A percentile compares a stretch with the other conserved stretches of the same genome.
Conservation (phyloP, 2,888 invertebrate genomes). For the Diaperis boleti region DNA sequence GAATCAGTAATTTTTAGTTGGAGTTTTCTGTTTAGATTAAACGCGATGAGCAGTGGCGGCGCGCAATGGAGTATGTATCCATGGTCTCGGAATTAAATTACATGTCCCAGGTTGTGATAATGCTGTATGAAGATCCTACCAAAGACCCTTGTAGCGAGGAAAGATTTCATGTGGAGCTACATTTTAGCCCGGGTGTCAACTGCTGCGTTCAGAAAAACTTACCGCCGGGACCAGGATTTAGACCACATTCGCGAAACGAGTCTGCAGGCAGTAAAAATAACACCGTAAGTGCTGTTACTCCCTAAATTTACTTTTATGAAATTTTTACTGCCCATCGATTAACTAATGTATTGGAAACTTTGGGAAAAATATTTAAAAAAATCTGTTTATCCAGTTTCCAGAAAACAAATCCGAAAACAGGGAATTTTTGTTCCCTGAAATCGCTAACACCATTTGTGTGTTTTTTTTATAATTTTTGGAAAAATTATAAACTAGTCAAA, state of each 20-base stretch:
- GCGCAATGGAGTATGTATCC: conserved; percentile 98
- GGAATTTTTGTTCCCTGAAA: too few species aligned
- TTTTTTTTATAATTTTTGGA: too few species aligned
- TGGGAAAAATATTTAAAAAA: too few species aligned
- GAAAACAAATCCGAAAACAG: too few species aligned
- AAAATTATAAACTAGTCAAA: too few species aligned
- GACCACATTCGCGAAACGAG: conserved; percentile 92
- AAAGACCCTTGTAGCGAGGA: conserved; percentile 93
- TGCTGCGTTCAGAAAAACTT: conserved; percentile 96
- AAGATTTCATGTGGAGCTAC: conserved; percentile 97
- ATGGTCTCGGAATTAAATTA: conserved; percentile 99
- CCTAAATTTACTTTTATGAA: too few species aligned
- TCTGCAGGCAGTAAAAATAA: conserved; percentile 73
- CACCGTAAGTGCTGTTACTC: conserved; percentile 71
- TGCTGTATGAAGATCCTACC: conserved; percentile 98
- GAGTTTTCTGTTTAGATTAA: conserved; percentile 70
- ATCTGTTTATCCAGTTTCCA: too few species aligned
- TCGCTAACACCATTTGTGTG: too few species aligned
- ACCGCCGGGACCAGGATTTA: conserved; percentile 92
- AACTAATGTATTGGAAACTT: too few species aligned
- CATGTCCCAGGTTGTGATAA: conserved; percentile 98
- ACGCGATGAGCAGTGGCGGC: conserved; percentile 97
- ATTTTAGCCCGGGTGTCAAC: conserved; percentile 98
- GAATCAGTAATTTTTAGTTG: too few species aligned
- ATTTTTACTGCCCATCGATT: too few species aligned